Evolutionary conservation across 2,888 invertebrate genomes (phyloP), one percentile per base, ranked within the genome.

Genomic region (Ctena decussata): DNA sequence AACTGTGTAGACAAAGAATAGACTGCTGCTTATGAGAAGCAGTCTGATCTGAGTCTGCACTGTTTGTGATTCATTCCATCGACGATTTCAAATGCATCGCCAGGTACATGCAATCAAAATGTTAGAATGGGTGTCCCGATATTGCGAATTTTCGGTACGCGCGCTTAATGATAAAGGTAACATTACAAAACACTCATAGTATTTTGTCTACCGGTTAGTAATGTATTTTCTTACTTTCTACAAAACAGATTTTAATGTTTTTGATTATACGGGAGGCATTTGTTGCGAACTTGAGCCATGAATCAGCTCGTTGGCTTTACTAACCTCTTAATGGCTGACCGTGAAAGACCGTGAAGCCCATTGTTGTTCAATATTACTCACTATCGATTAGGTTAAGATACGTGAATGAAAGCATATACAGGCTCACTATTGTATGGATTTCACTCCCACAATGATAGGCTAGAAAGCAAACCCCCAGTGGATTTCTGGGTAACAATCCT

Each of bases 401-500:
- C 46, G 8, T 46, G 46, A 46, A 46, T 46, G 46, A 46, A 46
- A 46, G 15, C 46, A 8, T 21, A 21, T 46, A 46, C 46, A 46
- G 3, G 18, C 21, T n/a, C n/a, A n/a, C n/a, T n/a, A n/a, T n/a
- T n/a, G 53, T n/a, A n/a, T 53, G 21, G 18, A 12, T 60, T 60
- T 60, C 60, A 60, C 60, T 60, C 60, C 60, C 30, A 30, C 30
- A 60, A 21, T 30, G 18, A 60, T 12, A 5, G 65, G 65, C 21
- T 8, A 32, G 35, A 35, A 65, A 21, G 32, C 5, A 35, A 65
- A 24, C 35, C 65, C 65, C 65, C 65, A n/a, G 65, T 30, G 15
- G 65, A 65, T 35, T 65, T 35, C 65, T 65, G 21, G 18, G 5
- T 65, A 65, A 65, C 65, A 65, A 65, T 65, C 65, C 65, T 18